Evolutionary conservation across 1,140 invertebrate genomes (phyloP).

Genomic region (Coelopa frigida): DNA sequence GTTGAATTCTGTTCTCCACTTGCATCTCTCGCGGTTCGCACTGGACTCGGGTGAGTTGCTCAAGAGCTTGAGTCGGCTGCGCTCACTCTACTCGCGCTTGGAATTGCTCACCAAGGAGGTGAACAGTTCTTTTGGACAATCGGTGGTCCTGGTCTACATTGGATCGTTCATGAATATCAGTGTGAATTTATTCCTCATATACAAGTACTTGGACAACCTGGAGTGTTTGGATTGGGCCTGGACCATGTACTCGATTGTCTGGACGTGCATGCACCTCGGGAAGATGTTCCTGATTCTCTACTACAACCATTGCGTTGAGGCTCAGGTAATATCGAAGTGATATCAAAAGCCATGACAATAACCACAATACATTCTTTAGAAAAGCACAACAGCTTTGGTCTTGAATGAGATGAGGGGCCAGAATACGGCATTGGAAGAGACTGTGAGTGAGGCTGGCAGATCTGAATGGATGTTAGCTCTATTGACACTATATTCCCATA

Average conservation of each 20-base stretch:
- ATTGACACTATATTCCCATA: background rate
- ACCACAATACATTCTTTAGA: conserved; percentile 5
- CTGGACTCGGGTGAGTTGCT: conserved; percentile 1
- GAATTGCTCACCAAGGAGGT: conserved; percentile 22
- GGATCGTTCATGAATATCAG: conserved; percentile 34
- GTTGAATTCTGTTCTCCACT: conserved; percentile 10
- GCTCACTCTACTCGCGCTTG: conserved; percentile 18
- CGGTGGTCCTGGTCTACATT: conserved; percentile 25
- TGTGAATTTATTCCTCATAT: conserved; percentile 26
- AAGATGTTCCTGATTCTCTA: conserved; percentile 29
- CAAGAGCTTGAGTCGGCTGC: conserved; percentile 13
- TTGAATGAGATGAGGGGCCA: conserved; percentile 5
- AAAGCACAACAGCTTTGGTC: conserved; percentile 4
- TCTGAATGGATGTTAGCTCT: too few relatives aligned
- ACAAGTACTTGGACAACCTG: conserved; percentile 22
- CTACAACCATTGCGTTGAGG: conserved; percentile 9
- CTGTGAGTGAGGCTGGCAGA: too few relatives aligned
- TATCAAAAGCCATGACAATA: background rate
- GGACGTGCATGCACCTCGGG: conserved; percentile 26
- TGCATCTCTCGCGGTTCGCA: conserved; percentile 2
- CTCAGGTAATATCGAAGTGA: background rate
- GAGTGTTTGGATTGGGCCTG: conserved; percentile 6
- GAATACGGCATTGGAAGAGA: conserved; percentile 7
- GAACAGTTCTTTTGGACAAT: conserved; percentile 21
- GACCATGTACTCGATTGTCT: conserved; percentile 21